Evolutionary conservation across 2,888 invertebrate species (phyloP).

Genomic region (Carcina quercana): DNA sequence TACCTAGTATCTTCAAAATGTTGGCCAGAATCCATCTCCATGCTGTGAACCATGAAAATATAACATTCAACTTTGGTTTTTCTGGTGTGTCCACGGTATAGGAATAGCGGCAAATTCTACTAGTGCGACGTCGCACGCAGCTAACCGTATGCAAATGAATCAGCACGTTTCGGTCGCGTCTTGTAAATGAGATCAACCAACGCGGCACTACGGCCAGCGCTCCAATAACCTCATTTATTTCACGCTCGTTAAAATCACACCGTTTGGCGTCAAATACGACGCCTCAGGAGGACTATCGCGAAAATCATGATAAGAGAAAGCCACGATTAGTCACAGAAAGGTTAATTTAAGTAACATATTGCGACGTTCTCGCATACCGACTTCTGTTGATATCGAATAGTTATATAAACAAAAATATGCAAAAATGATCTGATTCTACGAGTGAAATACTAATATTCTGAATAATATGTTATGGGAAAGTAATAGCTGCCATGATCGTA

Average conservation of each 20-base stretch:
- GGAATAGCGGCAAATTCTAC: slow-evolving; percentile 21
- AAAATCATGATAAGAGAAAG: slow-evolving; percentile 66
- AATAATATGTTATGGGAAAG: slow-evolving; percentile 51
- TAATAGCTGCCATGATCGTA: slow-evolving; percentile 72
- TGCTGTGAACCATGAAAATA: no score
- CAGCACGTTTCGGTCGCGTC: slow-evolving; percentile 62
- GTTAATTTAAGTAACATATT: slow-evolving; percentile 57
- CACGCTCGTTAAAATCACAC: slow-evolving; percentile 30
- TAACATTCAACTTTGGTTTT: no score
- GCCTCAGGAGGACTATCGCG: slow-evolving; percentile 33
- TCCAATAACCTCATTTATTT: slow-evolving; percentile 65
- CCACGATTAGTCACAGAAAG: slow-evolving; percentile 61
- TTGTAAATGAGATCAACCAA: slow-evolving; percentile 58
- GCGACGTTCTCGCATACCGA: slow-evolving; percentile 47
- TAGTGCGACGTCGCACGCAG: slow-evolving; percentile 19
- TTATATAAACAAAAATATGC: slow-evolving; percentile 51
- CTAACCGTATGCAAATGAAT: slow-evolving; percentile 67
- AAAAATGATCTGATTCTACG: slow-evolving; percentile 20
- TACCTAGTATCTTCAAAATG: no score
- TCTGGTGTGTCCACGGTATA: no score
- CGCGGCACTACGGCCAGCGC: slow-evolving; percentile 65
- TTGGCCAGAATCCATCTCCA: no score
- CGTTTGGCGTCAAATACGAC: slow-evolving; percentile 30
- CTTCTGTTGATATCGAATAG: slow-evolving; percentile 30
- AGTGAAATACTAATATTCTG: slow-evolving; percentile 24